Evolutionary conservation across 2,888 invertebrate species (phyloP).

Genomic region (Danaus chrysippus): DNA sequence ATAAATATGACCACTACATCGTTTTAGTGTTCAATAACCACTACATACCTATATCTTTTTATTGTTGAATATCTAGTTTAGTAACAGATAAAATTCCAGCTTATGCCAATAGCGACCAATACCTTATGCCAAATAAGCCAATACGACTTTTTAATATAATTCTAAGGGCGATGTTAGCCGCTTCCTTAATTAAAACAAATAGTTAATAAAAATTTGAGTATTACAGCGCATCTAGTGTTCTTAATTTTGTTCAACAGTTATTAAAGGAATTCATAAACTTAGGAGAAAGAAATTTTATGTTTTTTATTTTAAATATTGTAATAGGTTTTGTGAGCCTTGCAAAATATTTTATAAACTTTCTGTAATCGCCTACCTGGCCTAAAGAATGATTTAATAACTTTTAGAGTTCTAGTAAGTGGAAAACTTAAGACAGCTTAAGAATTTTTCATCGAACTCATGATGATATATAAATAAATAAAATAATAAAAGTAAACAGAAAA

Average conservation of each 20-base stretch:
- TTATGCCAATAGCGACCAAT: too few species aligned
- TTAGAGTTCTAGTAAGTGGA: slow-evolving; percentile 6
- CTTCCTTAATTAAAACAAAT: slow-evolving; percentile 24
- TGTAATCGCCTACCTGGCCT: slow-evolving; percentile 34
- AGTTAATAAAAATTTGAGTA: slow-evolving; percentile 18
- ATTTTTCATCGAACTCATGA: too few species aligned
- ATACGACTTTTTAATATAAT: too few species aligned
- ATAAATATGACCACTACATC: too few species aligned
- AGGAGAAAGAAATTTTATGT: slow-evolving; percentile 16
- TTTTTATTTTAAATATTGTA: slow-evolving; percentile 33
- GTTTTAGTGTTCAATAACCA: too few species aligned
- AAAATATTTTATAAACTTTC: slow-evolving; percentile 41
- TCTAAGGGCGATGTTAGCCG: slow-evolving; percentile 23
- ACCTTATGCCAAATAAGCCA: too few species aligned
- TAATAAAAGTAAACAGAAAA: too few species aligned
- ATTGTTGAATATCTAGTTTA: too few species aligned
- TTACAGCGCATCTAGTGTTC: slow-evolving; percentile 18
- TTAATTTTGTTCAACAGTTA: slow-evolving; percentile 30
- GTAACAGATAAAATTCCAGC: too few species aligned
- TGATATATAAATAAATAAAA: too few species aligned
- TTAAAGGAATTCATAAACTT: slow-evolving; percentile 30
- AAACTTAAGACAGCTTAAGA: slow-evolving; percentile 3
- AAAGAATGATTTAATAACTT: slow-evolving; percentile 7
- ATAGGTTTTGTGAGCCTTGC: slow-evolving; percentile 37
- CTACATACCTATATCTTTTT: too few species aligned